Evolutionary conservation across 1,140 invertebrate species (phyloP).

Genomic region (Caenorhabditis briggsae): DNA sequence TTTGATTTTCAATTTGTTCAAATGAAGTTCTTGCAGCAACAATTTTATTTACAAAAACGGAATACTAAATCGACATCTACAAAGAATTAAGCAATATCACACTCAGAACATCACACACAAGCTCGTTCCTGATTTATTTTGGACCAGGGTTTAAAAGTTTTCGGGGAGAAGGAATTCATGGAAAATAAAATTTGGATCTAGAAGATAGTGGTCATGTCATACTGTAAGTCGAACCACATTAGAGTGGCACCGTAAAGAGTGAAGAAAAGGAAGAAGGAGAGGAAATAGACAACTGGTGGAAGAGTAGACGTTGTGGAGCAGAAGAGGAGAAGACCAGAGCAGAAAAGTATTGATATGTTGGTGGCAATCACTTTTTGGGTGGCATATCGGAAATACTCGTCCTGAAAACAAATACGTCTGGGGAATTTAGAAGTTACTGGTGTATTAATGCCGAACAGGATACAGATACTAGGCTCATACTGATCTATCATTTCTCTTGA

Average conservation of each 20-base stretch:
- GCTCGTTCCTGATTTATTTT: neutral
- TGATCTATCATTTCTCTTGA: neutral
- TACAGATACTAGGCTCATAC: no score
- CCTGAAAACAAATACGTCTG: slow-evolving; percentile 66
- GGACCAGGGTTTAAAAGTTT: neutral
- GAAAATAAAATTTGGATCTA: slow-evolving; percentile 12
- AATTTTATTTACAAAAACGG: slow-evolving; percentile 1
- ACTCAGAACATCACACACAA: neutral
- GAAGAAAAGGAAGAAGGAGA: slow-evolving; percentile 70
- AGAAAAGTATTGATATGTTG: slow-evolving; percentile 66
- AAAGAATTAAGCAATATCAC: neutral
- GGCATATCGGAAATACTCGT: slow-evolving; percentile 74
- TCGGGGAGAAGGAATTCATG: neutral
- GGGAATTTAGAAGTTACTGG: neutral
- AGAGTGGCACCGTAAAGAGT: slow-evolving; percentile 71
- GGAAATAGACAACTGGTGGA: slow-evolving; percentile 67
- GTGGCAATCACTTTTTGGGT: slow-evolving; percentile 73
- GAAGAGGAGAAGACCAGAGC: slow-evolving; percentile 69
- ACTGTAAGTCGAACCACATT: slow-evolving; percentile 75
- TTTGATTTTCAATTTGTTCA: no score
- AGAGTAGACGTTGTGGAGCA: slow-evolving; percentile 60
- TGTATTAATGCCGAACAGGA: no score
- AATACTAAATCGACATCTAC: slow-evolving; percentile 3
- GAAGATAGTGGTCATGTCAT: slow-evolving; percentile 74
- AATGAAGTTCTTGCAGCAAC: neutral